Evolutionary conservation across 2,797 vertebrate genomes (phyloP).

Genomic region (Odontamblyopus lacepedii): DNA sequence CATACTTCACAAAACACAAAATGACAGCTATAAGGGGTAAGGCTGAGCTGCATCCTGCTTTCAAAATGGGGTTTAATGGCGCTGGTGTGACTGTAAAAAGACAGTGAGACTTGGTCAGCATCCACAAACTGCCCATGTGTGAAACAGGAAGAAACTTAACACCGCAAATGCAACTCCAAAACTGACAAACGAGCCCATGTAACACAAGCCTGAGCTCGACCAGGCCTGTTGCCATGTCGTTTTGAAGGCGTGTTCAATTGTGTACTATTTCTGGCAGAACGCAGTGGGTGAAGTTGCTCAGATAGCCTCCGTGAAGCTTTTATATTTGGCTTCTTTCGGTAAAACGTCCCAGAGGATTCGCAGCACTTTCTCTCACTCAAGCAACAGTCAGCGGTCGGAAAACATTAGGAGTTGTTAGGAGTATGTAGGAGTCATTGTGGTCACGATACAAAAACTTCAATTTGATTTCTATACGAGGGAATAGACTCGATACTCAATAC

Average conservation of each 20-base stretch:
- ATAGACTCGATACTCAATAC: too few relatives aligned
- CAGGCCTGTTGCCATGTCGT: slow-evolving; percentile 5
- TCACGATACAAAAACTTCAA: too few relatives aligned
- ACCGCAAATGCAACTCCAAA: background rate
- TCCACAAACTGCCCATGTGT: background rate
- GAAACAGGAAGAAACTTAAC: slow-evolving; percentile 8
- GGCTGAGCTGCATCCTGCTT: slow-evolving; percentile 4
- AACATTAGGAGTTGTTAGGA: background rate
- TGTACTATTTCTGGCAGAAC: slow-evolving; percentile 18
- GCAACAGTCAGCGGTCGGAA: background rate
- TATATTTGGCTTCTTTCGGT: slow-evolving; percentile 16
- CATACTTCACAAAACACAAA: background rate
- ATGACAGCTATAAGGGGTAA: background rate
- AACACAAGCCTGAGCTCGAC: too few relatives aligned
- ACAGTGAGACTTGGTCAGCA: slow-evolving; percentile 8
- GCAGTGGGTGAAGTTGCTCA: slow-evolving; percentile 18
- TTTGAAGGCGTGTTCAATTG: background rate
- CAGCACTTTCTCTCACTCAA: too few relatives aligned
- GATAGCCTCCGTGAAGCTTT: slow-evolving; percentile 23
- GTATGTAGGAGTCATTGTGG: background rate
- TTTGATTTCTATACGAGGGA: too few relatives aligned
- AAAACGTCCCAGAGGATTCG: slow-evolving; percentile 2
- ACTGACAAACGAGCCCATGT: background rate
- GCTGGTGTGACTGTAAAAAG: slow-evolving; percentile 23
- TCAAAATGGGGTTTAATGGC: background rate